Base-by-base conservation (phyloP, 2,888 invertebrate genomes). In the Archips crataeganus region DNA sequence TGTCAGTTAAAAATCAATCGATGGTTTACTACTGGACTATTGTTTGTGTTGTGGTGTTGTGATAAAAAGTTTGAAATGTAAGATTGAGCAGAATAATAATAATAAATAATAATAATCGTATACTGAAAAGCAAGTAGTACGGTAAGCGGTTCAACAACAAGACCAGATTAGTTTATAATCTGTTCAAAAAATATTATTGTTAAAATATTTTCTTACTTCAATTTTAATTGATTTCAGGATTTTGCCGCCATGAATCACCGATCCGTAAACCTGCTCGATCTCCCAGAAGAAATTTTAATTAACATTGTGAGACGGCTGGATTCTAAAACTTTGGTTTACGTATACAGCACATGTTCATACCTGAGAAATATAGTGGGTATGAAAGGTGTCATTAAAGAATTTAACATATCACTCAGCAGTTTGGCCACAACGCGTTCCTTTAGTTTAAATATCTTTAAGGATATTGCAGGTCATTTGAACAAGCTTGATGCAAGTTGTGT, bases 271-370 rank as follows among this genome's bases (percentile, higher is more conserved):
- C 51, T 75, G 11, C 42, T 68, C 13, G 79, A 84, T 36, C 81
- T 92, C n/a, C 92, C 92, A 6, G 87, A 87, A 78, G 93, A 93
- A 82, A 80, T 93, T 39, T 77, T 92, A n/a, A 82, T 91, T 34
- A 84, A 90, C 32, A 90, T 93, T 32, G 76, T 89, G 10, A 85
- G 82, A 76, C 71, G 84, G 64, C 78, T 93, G 77, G 90, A 92
- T 79, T 72, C 84, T 8, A 79, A 77, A 71, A 84, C 90, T n/a
- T 61, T 84, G 59, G 75, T 77, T 45, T 87, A 79, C 77, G 76
- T 93, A 71, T 88, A 87, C 74, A 78, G 86, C 51, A 82, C 90
- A 45, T 89, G 87, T 77, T 74, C 64, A 51, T 74, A 77, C 66
- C 71, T 89, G 2, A 85, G 80, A 77, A 80, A 82, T 66, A 77